Base-by-base conservation (phyloP, 2,888 invertebrate species). In the Hypomecis atomaria region DNA sequence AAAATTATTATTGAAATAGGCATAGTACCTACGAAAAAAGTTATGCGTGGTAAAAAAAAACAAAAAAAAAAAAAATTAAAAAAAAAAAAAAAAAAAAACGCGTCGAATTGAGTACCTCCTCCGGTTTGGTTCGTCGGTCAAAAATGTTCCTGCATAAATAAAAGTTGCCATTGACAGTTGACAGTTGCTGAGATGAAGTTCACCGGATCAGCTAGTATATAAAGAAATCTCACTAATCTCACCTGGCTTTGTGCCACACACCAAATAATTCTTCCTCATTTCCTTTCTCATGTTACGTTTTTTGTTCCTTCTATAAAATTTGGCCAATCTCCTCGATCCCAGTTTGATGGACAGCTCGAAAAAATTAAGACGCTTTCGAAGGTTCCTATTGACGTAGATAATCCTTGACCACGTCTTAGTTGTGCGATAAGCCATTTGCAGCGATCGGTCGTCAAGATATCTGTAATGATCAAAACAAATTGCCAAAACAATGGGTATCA, bases 241-340 rank as follows among this genome's bases (percentile, higher is more conserved):
- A 89, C 90, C 82, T 67, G 69, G 73, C 33, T 8, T 9, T 37
- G 82, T 71, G 37, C 75, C 73, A 42, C 76, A 50, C 3, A 78
- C 70, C 63, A 85, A 68, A 79, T 85, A 89, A 72, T 85, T 89
- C 62, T 73, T 81, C 4, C 40, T 53, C 7, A 60, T 77, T 62
- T 72, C 69, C 54, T 71, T 81, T 23, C 23, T 23, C 37, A 74
- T 83, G 43, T 76, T 36, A 71, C 71, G 76, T 62, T 68, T 85
- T 65, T 72, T 83, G 70, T 83, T 84, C 69, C 71, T 79, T 64
- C 75, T 84, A 59, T 84, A 74, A 66, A 84, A 87, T 64, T 75
- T 84, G 0, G 83, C 87, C 55, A 88, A 71, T 36, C 67, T 78
- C 57, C 77, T 81, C 5, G 90, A 88, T 0, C 92, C 91, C 33